Evolutionary conservation across 2,888 invertebrate genomes (phyloP).

Genomic region (Silvanus unidentatus): DNA sequence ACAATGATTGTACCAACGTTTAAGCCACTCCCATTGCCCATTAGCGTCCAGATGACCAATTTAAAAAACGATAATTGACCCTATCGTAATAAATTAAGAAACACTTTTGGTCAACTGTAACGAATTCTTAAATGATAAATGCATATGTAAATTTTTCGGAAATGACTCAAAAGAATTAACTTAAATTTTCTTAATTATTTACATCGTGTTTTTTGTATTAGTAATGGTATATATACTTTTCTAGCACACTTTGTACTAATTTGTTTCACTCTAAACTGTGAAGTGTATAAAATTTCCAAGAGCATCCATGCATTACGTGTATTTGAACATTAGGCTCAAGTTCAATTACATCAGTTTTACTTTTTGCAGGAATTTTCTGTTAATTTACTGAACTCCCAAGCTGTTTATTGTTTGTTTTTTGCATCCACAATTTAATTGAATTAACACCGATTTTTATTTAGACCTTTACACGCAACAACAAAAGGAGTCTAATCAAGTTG

Average conservation of each 20-base stretch:
- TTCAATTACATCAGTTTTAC: conserved; percentile 14
- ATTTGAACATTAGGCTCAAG: conserved; percentile 20
- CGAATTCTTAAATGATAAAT: conserved; percentile 29
- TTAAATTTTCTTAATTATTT: conserved; percentile 38
- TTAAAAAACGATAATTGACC: conserved; percentile 35
- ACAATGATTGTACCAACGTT: conserved; percentile 44
- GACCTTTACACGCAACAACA: too few species aligned
- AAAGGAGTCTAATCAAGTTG: too few species aligned
- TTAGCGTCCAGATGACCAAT: conserved; percentile 22
- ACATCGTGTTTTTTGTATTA: conserved; percentile 25
- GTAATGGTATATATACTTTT: neutral
- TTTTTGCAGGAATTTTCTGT: conserved; percentile 9
- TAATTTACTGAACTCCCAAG: conserved; percentile 8
- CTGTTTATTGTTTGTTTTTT: conserved; percentile 13
- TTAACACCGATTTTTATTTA: conserved; percentile 5
- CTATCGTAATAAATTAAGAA: conserved; percentile 11
- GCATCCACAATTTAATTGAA: conserved; percentile 11
- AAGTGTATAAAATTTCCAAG: conserved; percentile 18
- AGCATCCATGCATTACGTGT: conserved; percentile 24
- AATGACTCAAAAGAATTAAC: conserved; percentile 39
- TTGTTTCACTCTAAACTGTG: conserved; percentile 15
- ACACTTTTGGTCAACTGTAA: conserved; percentile 34
- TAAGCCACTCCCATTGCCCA: conserved; percentile 44
- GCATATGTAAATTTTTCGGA: conserved; percentile 38
- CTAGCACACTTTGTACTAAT: conserved; percentile 23